Evolutionary conservation across 1,140 invertebrate genomes (phyloP).

Genomic region (Musca vetustissima): DNA sequence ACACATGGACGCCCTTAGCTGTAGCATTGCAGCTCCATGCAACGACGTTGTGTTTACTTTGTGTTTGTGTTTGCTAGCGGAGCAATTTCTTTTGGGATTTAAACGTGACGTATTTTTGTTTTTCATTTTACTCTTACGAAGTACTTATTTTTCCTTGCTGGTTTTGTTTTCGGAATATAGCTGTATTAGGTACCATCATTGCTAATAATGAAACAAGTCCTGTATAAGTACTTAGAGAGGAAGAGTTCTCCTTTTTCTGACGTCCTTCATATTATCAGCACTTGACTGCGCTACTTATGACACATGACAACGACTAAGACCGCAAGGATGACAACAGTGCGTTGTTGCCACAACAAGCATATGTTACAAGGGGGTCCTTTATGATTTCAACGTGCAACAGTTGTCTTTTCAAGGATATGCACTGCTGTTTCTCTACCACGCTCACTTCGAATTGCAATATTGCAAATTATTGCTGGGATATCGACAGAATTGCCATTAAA

Average conservation of each 20-base stretch:
- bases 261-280: not conserved
- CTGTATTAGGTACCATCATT: not conserved
- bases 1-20: not conserved
- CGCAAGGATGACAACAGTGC: no score
- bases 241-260: not conserved
- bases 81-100: conserved; percentile 8
- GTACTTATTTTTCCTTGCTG: not conserved
- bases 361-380: not conserved
- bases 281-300: not conserved
- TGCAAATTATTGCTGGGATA: no score
- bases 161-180: no score
- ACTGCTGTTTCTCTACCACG: not conserved
- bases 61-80: conserved; percentile 1
- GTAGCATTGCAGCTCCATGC: not conserved
- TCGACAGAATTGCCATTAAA: no score
- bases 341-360: not conserved
- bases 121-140: not conserved
- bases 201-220: conserved; percentile 5
- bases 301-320: conserved; percentile 4
- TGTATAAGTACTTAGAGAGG: not conserved
- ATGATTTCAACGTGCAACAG: not conserved
- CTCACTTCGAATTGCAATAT: no score
- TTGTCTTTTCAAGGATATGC: not conserved
- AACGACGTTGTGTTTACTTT: conserved; percentile 13
- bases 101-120: not conserved